A percentile compares a stretch with the other conserved stretches of the same genome.
Evolutionary conservation across 2,888 invertebrate genomes (phyloP).

Genomic region (Lithodes maja): DNA sequence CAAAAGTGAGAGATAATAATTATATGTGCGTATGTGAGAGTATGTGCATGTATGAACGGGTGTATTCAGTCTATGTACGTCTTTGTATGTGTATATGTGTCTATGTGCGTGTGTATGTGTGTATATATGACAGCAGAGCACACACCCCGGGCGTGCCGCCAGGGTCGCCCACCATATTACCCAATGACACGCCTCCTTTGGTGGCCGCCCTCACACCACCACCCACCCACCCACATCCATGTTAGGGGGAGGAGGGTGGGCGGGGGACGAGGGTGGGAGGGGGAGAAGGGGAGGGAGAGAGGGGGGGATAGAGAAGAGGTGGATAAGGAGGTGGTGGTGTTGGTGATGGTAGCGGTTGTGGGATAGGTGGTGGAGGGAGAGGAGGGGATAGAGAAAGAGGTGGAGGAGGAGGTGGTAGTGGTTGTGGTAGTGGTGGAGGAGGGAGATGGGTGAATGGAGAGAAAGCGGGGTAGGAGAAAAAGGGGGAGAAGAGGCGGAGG

Average conservation of each 20-base stretch:
- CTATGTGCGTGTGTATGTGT: background rate
- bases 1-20: no score
- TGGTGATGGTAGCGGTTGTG: background rate
- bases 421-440: background rate
- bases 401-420: background rate
- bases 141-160: conserved; percentile 30
- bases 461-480: no score
- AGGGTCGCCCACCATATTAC: conserved; percentile 48
- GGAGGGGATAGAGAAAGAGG: background rate
- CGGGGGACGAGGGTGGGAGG: background rate
- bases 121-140: background rate
- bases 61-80: no score
- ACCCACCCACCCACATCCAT: background rate
- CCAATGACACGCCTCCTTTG: conserved; percentile 40
- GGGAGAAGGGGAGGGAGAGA: background rate
- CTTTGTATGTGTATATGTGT: no score
- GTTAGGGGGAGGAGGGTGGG: background rate
- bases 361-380: background rate
- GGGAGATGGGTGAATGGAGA: background rate
- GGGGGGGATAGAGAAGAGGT: background rate
- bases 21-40: conserved; percentile 5
- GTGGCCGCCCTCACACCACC: conserved; percentile 26
- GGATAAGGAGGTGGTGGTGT: background rate
- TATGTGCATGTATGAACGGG: conserved; percentile 19
- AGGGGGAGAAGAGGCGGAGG: background rate